phyloP scores from a whole-genome alignment of 2,113 vertebrate genomes.

The Daboia siamensis region DNA sequence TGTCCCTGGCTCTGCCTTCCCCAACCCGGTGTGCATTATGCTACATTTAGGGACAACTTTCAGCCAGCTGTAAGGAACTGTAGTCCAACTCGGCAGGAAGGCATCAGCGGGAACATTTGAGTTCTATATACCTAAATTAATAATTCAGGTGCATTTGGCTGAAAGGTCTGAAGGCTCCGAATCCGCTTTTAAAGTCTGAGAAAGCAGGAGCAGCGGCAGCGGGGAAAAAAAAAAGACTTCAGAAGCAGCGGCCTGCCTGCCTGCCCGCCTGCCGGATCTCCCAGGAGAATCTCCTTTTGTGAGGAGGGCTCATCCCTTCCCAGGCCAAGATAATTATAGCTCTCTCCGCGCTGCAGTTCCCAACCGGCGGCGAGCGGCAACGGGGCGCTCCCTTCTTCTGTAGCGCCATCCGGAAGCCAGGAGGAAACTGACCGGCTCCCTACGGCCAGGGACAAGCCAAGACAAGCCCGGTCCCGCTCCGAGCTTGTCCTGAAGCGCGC shows the following conservation, averaged over 20 bases:
- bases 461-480: not conserved
- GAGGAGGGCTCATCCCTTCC: constrained; percentile 43
- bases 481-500: constrained; percentile 22
- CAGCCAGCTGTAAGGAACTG: not conserved
- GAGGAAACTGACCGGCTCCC: constrained; percentile 55
- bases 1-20: not conserved
- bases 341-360: constrained; percentile 42
- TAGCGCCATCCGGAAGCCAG: constrained; percentile 51
- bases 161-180: no score
- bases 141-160: not conserved
- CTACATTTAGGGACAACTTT: not conserved
- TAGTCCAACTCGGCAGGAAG: not conserved
- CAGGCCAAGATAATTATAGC: constrained; percentile 62
- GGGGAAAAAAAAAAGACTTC: not conserved
- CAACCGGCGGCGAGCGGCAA: constrained; percentile 49
- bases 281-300: constrained; percentile 26
- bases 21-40: not conserved
- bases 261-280: constrained; percentile 16
- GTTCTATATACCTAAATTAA: not conserved
- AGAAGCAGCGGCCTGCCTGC: not conserved
- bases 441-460: not conserved
- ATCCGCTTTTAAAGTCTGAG: not conserved
- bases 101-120: not conserved
- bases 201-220: not conserved
- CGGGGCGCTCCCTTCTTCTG: constrained; percentile 41